Evolutionary conservation across 1,140 invertebrate genomes (phyloP).

Genomic region (Sitophilus oryzae): DNA sequence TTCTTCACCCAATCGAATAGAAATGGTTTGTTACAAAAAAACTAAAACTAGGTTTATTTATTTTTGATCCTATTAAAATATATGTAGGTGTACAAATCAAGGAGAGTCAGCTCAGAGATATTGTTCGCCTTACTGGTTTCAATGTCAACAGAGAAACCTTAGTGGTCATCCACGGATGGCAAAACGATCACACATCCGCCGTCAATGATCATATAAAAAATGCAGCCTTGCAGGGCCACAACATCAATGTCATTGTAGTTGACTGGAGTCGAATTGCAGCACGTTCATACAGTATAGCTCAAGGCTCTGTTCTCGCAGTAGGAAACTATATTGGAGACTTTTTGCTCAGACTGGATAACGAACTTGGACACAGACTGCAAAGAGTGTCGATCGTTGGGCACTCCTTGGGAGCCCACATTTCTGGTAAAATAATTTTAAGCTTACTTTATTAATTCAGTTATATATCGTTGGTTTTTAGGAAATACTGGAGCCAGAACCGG

Average conservation of each 20-base stretch:
- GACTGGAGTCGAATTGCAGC: background rate
- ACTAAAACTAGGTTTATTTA: no score
- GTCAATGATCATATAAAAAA: background rate
- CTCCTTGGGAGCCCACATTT: background rate
- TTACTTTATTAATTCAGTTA: no score
- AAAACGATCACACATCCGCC: background rate
- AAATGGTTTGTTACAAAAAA: no score
- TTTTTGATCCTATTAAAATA: no score
- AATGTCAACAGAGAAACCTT: conserved; percentile 26
- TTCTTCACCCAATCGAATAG: conserved; percentile 29
- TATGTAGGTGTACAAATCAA: conserved; percentile 17
- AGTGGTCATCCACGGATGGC: conserved; percentile 1
- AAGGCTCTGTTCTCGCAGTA: background rate
- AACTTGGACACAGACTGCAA: conserved; percentile 46
- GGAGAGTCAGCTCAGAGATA: conserved; percentile 13
- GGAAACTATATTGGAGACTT: conserved; percentile 36
- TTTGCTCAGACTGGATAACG: conserved; percentile 46
- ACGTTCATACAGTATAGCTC: background rate
- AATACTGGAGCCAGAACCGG: no score
- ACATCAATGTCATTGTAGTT: background rate
- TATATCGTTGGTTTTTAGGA: no score
- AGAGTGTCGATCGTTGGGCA: background rate
- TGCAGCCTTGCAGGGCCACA: background rate
- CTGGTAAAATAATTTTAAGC: no score
- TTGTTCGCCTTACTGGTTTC: conserved; percentile 23